Conservation (phyloP, 1,140 invertebrate genomes). For the Eurosta solidaginis region DNA sequence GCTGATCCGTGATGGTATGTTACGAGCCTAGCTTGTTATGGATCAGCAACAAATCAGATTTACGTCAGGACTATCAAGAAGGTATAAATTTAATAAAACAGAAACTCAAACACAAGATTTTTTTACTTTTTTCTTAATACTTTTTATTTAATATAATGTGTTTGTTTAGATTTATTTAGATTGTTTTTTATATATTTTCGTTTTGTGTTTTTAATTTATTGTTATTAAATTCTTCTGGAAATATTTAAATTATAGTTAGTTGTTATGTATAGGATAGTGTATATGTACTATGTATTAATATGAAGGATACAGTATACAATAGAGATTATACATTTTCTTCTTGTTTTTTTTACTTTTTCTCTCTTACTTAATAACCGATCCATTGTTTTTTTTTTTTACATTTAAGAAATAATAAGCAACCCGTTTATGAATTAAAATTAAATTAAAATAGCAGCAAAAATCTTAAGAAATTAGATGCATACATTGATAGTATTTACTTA, state of each 20-base stretch:
- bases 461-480: background rate
- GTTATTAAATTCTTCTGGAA: conserved; percentile 38
- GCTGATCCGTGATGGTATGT: too few species aligned
- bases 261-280: conserved; percentile 29
- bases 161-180: conserved; percentile 28
- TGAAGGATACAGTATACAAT: conserved; percentile 26
- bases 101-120: conserved; percentile 9
- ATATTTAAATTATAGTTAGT: conserved; percentile 31
- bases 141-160: conserved; percentile 31
- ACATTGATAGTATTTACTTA: background rate
- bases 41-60: too few species aligned
- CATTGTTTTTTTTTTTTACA: background rate
- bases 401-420: background rate
- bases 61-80: too few species aligned
- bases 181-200: conserved; percentile 29
- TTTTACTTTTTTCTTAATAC: conserved; percentile 23
- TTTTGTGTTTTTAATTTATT: conserved; percentile 28
- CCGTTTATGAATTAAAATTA: background rate
- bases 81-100: too few species aligned
- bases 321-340: conserved; percentile 3
- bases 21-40: too few species aligned
- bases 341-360: background rate
- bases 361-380: conserved; percentile 1
- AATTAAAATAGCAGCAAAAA: conserved; percentile 23
- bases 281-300: background rate